Conservation (phyloP, 2,888 invertebrate genomes). For the Mimumesa dahlbomi region DNA sequence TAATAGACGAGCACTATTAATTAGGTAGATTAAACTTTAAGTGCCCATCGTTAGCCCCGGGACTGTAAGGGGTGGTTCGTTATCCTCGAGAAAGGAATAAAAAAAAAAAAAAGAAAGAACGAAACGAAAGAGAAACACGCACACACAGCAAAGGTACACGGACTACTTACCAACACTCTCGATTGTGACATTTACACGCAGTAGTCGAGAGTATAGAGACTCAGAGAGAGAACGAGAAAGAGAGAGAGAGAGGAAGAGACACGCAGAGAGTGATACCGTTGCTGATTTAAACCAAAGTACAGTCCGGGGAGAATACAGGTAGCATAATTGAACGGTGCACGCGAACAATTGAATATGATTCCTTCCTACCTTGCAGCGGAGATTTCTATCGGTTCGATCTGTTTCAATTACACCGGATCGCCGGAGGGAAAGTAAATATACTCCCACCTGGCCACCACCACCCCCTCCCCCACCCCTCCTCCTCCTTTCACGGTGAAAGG, state of each 20-base stretch:
- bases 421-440: neutral
- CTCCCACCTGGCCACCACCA: too few relatives aligned
- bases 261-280: conserved; percentile 20
- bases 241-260: conserved; percentile 2
- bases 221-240: neutral
- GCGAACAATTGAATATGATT: conserved; percentile 42
- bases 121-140: too few relatives aligned
- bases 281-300: conserved; percentile 20
- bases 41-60: conserved; percentile 70
- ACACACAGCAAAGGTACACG: too few relatives aligned
- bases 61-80: conserved; percentile 60
- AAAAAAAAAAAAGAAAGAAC: too few relatives aligned
- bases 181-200: conserved; percentile 53
- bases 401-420: conserved; percentile 20
- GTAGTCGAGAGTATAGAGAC: neutral
- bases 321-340: conserved; percentile 37
- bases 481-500: neutral
- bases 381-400: conserved; percentile 37
- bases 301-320: conserved; percentile 1
- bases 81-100: conserved; percentile 54
- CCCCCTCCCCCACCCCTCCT: too few relatives aligned
- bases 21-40: conserved; percentile 76
- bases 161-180: neutral
- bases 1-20: conserved; percentile 77
- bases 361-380: conserved; percentile 15